These are phyloP conservation scores for Drosophila ananassae DNA, from an alignment of 1,140 invertebrate species.

Conservation along the genomic window DNA sequence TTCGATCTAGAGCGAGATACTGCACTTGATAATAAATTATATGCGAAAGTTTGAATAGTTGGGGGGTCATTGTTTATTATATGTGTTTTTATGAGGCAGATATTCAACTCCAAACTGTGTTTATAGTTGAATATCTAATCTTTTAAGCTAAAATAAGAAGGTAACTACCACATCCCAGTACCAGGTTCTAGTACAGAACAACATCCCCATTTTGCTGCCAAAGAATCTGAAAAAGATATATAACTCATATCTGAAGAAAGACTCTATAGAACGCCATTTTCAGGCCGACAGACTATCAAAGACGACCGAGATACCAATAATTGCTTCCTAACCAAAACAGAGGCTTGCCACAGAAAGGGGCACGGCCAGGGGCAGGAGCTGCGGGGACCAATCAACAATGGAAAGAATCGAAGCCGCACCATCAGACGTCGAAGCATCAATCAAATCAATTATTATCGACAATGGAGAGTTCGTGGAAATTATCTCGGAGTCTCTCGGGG, in stretches of 20 bases:
- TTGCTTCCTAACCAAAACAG: slow-evolving; percentile 38
- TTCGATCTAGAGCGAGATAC: slow-evolving; percentile 35
- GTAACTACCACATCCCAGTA: too few species aligned
- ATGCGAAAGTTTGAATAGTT: slow-evolving; percentile 2
- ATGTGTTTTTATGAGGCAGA: neutral
- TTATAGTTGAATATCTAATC: too few species aligned
- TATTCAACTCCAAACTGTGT: too few species aligned
- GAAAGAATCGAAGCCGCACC: slow-evolving; percentile 38
- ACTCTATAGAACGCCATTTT: slow-evolving; percentile 36
- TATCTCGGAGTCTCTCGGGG: slow-evolving; percentile 34
- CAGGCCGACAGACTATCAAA: slow-evolving; percentile 13
- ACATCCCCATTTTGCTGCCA: neutral
- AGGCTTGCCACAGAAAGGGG: slow-evolving; percentile 1
- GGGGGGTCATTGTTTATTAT: neutral
- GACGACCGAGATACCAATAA: slow-evolving; percentile 37
- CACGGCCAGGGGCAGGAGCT: slow-evolving; percentile 9
- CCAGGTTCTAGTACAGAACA: too few species aligned
- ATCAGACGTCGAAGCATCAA: slow-evolving; percentile 78
- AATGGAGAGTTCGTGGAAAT: slow-evolving; percentile 76
- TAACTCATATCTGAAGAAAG: neutral
- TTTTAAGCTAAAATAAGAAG: too few species aligned
- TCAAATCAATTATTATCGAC: slow-evolving; percentile 84
- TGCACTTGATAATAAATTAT: slow-evolving; percentile 25
- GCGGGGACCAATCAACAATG: slow-evolving; percentile 61
- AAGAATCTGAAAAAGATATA: neutral